These are phyloP conservation scores for Tenebrosternarchus preto DNA, from an alignment of 2,113 vertebrate genomes.

Conservation along the genomic window DNA sequence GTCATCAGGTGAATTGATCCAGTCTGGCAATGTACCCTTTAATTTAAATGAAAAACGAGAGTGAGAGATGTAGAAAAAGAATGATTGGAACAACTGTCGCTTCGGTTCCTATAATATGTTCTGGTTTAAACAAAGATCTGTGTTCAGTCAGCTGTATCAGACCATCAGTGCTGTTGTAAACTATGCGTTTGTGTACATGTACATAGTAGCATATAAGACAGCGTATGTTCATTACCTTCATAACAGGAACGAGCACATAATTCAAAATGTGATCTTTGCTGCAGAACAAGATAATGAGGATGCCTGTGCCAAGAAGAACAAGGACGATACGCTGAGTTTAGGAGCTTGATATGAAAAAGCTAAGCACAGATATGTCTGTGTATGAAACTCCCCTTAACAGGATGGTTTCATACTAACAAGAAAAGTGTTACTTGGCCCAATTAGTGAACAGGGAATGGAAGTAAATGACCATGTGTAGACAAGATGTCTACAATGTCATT, in stretches of 20 bases:
- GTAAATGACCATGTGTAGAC: constrained; percentile 9
- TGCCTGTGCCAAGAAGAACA: neutral
- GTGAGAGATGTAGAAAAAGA: neutral
- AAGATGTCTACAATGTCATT: neutral
- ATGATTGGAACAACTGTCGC: neutral
- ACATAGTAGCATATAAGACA: neutral
- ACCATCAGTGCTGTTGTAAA: neutral
- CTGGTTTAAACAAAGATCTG: neutral
- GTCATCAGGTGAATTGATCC: neutral
- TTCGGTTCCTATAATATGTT: neutral
- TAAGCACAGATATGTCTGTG: neutral
- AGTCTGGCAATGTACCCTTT: neutral
- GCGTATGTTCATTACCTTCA: neutral
- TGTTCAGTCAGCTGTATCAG: neutral
- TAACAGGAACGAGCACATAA: neutral
- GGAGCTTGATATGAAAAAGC: neutral
- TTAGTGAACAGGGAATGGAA: neutral
- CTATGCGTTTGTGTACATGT: too few species aligned
- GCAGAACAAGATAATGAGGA: constrained; percentile 13
- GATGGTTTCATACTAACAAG: neutral
- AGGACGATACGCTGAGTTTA: neutral
- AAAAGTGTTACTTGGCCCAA: neutral
- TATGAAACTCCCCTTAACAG: neutral
- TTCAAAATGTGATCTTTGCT: constrained; percentile 1
- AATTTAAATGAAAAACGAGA: neutral